Percentiles rank a stretch among this genome's conserved stretches.
These are phyloP conservation scores for Felis catus DNA, from an alignment of 2,113 vertebrate species.

Conservation along the genomic window DNA sequence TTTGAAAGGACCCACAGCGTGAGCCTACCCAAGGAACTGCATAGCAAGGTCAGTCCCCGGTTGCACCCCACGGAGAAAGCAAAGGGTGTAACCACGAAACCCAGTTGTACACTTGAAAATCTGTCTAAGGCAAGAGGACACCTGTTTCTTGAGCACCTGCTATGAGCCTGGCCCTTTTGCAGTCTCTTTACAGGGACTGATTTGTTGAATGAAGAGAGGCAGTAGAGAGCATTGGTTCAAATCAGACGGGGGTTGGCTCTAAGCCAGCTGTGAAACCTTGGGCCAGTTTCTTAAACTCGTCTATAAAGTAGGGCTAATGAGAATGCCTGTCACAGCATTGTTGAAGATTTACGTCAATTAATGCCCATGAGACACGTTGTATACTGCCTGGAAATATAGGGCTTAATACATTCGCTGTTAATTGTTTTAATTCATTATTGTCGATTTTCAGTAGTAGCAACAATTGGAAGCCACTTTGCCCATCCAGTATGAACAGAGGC, in stretches of 20 bases:
- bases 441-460: not conserved
- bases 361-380: not conserved
- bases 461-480: not conserved
- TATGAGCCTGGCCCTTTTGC: not conserved
- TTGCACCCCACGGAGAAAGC: fast-evolving
- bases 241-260: not conserved
- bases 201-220: not conserved
- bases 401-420: not conserved
- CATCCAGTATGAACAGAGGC: not conserved
- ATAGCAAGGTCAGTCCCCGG: slow-evolving; percentile 81
- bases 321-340: not conserved
- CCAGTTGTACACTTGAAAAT: not conserved
- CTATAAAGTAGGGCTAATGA: not conserved
- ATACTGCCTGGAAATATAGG: not conserved
- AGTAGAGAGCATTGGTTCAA: not conserved
- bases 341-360: not conserved
- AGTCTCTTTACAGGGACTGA: not conserved
- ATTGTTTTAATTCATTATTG: not conserved
- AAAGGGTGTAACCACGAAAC: not conserved
- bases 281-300: not conserved
- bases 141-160: not conserved
- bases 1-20: slow-evolving; percentile 86
- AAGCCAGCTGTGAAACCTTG: not conserved
- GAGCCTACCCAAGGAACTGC: slow-evolving; percentile 83
- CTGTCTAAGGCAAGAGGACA: not conserved